These are phyloP conservation scores for Nomada fabriciana DNA, from an alignment of 2,888 invertebrate genomes.

Conservation along the genomic window DNA sequence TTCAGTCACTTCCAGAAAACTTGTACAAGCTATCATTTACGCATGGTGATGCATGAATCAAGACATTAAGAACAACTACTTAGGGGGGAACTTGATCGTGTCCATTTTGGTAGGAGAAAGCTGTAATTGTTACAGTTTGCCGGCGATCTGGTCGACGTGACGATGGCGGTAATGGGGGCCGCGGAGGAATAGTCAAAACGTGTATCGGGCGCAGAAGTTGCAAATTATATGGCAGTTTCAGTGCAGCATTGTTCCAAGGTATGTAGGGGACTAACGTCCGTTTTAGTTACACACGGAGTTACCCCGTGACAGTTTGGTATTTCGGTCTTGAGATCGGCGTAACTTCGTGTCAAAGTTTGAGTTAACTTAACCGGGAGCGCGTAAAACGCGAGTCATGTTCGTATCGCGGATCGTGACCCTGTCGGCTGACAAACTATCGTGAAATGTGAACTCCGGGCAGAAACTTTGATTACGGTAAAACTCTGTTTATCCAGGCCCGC, in stretches of 20 bases:
- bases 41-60: not conserved
- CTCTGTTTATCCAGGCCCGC: not conserved
- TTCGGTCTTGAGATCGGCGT: conserved; percentile 52
- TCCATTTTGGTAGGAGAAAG: conserved; percentile 28
- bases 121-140: conserved; percentile 47
- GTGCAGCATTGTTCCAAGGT: conserved; percentile 57
- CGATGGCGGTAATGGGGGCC: conserved; percentile 37
- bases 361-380: conserved; percentile 34
- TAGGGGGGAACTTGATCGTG: conserved; percentile 36
- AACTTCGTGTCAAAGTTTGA: conserved; percentile 57
- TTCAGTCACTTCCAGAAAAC: not conserved
- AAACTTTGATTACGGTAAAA: not conserved
- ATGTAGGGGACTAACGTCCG: conserved; percentile 50
- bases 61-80: not conserved
- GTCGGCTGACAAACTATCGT: not conserved
- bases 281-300: conserved; percentile 57
- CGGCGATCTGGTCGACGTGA: conserved; percentile 44
- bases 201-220: conserved; percentile 57
- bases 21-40: not conserved
- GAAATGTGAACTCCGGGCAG: not conserved
- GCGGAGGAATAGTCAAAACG: conserved; percentile 54
- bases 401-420: conserved; percentile 17
- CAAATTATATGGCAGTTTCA: conserved; percentile 61
- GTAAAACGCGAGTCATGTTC: conserved; percentile 52
- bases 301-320: conserved; percentile 49